Conservation (phyloP, 2,888 invertebrate species). For the Torymus tubicola region DNA sequence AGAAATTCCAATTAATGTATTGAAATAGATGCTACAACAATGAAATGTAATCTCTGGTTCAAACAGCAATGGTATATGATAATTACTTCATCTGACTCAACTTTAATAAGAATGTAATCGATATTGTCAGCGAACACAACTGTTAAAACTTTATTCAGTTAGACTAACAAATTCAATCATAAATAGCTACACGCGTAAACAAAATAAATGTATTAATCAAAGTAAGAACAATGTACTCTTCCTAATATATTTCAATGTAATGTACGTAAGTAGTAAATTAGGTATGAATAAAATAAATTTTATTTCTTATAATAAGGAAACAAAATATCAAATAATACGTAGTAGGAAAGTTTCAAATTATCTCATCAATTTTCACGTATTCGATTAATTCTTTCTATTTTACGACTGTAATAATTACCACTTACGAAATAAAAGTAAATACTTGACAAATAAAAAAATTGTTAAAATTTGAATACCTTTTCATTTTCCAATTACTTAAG, state of each 20-base stretch:
- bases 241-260: constrained; percentile 41
- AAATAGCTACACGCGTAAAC: constrained; percentile 33
- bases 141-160: constrained; percentile 31
- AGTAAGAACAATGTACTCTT: constrained; percentile 39
- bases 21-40: constrained; percentile 20
- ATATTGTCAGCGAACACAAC: constrained; percentile 24
- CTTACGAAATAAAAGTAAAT: constrained; percentile 40
- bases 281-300: constrained; percentile 19
- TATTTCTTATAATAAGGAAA: constrained; percentile 18
- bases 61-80: too few relatives aligned
- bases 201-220: constrained; percentile 21
- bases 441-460: not conserved
- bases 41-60: constrained; percentile 8
- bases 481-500: constrained; percentile 26
- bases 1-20: constrained; percentile 21
- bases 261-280: constrained; percentile 36
- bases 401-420: constrained; percentile 41
- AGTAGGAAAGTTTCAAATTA: constrained; percentile 5
- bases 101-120: constrained; percentile 3
- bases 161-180: constrained; percentile 42
- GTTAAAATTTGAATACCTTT: constrained; percentile 28
- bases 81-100: too few relatives aligned
- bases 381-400: constrained; percentile 43
- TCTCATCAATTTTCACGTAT: constrained; percentile 29
- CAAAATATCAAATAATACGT: constrained; percentile 21